Base-by-base conservation (phyloP, 2,113 vertebrate species). In the Caretta caretta region DNA sequence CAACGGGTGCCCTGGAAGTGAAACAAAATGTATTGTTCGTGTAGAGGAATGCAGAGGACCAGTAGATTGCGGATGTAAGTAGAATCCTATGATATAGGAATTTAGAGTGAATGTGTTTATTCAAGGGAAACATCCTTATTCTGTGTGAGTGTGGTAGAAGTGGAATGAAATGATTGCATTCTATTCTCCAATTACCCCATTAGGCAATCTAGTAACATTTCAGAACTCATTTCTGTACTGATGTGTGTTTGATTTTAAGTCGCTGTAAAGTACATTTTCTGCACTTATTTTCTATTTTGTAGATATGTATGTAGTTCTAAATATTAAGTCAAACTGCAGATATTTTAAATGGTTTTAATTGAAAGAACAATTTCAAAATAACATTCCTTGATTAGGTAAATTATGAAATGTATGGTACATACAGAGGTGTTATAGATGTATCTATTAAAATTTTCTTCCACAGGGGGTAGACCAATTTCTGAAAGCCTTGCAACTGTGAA, bases 1-100 rank as follows among this genome's bases (percentile, higher is more conserved):
- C 53, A 96, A 81, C n/a, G 97, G 97, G 88, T 98, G 97, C 56
- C 97, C 96, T 93, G 97, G 93, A 19, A 78, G 91, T 79, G 97
- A 98, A 97, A 86, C 93, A 94, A 98, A 98, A 84, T 97, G 95
- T 87, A 42, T 97, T 27, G 54, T 98, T 10, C 80, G 56, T 53
- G 86, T 98, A 35, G 97, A 98, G 93, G 96, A 98, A 85, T 97
- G 97, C 65, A 82, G 35, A 3, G 57, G 94, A 72, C 95, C 95
- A 1, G 84, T 89, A 59, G 97, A 97, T 42, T 98, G 96, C 93
- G 97, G 97, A 65, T 98, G 91, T 98, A 92, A 98, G 95, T 98
- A 81, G 79, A 83, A 90, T 17, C 27, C 35, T 59, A 6, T 62
- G 6, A 50, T 87, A 29, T 3, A 59, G 69, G 78, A 90, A 86